phyloP scores from a whole-genome alignment of 2,113 vertebrate species.

The Rhinopomastus cyanomelas region DNA sequence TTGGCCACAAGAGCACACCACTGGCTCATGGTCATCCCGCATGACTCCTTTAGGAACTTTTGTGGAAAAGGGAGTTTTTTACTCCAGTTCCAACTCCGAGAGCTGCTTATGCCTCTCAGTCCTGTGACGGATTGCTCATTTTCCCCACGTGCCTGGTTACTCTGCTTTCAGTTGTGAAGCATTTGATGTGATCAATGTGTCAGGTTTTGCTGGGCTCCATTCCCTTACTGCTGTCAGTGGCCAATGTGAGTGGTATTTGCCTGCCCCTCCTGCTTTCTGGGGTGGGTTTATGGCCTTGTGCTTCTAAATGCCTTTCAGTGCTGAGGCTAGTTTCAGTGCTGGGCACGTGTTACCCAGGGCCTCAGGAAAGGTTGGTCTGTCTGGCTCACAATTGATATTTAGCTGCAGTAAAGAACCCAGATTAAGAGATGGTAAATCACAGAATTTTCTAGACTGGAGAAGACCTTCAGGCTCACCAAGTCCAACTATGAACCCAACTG shows the following conservation, averaged over 20 bases:
- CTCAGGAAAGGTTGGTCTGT: neutral
- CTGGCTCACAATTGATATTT: neutral
- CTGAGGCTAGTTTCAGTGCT: neutral
- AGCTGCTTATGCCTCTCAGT: neutral
- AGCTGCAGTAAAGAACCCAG: neutral
- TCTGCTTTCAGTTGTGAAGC: neutral
- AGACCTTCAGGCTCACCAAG: no score
- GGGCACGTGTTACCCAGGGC: neutral
- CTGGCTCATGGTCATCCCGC: no score
- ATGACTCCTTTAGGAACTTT: neutral
- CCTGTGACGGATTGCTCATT: neutral
- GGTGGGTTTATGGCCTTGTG: neutral
- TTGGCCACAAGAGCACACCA: no score
- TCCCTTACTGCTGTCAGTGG: neutral
- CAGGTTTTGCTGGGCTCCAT: neutral
- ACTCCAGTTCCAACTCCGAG: neutral
- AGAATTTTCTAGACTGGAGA: no score
- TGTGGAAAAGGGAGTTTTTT: neutral
- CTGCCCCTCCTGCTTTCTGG: fast-evolving
- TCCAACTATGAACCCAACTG: no score
- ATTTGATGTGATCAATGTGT: neutral
- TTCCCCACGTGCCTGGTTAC: neutral
- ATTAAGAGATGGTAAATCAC: no score
- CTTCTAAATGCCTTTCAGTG: neutral
- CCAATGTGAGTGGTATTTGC: neutral